A percentile compares a stretch with the other conserved stretches of the same genome.
These are phyloP conservation scores for Chaetops frenatus DNA, from an alignment of 2,113 vertebrate genomes.

Conservation along the genomic window DNA sequence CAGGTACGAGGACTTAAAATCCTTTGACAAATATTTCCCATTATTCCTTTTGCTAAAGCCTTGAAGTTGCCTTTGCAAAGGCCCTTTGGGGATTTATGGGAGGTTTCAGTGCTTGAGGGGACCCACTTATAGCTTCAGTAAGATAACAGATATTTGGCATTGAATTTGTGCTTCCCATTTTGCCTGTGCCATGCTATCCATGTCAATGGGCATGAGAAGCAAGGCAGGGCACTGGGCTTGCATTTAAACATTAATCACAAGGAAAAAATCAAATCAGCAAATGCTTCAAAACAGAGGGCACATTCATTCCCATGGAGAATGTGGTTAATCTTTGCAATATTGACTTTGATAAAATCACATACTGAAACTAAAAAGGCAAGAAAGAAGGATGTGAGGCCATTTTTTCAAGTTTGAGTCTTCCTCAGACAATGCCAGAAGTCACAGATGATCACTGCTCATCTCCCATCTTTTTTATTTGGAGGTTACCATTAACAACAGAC, in stretches of 20 bases:
- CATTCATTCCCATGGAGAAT: not conserved
- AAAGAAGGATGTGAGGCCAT: not conserved
- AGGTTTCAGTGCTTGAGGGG: not conserved
- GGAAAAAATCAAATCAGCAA: not conserved
- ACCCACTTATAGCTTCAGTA: not conserved
- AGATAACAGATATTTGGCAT: not conserved
- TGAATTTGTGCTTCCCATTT: not conserved
- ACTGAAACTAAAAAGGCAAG: not conserved
- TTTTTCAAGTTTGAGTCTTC: not conserved
- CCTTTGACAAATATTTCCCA: not conserved
- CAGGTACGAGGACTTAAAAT: not conserved
- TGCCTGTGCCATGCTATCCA: fast-evolving
- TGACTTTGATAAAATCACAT: not conserved
- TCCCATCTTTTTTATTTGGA: not conserved
- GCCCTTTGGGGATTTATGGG: not conserved
- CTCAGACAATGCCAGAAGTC: not conserved
- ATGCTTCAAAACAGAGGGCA: not conserved
- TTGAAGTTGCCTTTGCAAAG: not conserved
- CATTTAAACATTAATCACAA: not conserved
- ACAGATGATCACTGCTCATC: not conserved
- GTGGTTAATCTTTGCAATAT: not conserved
- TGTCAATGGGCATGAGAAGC: not conserved
- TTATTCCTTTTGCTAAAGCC: not conserved
- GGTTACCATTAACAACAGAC: not conserved
- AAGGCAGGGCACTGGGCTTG: not conserved